Evolutionary conservation across 2,888 invertebrate species (phyloP).

Genomic region (Blera fallax): DNA sequence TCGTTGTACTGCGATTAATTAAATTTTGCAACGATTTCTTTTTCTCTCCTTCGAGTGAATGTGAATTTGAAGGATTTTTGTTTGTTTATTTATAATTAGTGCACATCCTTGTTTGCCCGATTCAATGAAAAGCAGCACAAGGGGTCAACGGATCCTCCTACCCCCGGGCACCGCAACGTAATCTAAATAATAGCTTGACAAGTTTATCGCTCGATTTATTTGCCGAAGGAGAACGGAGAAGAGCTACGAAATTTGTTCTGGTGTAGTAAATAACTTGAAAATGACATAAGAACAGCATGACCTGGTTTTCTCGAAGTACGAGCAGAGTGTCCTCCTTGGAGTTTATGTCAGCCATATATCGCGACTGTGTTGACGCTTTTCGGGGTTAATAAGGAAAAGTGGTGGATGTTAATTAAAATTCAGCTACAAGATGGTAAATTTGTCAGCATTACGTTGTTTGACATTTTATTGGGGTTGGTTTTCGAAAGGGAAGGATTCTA

Average conservation of each 20-base stretch:
- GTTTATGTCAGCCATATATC: slow-evolving; percentile 31
- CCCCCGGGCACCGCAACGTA: not conserved
- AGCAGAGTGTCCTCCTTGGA: not conserved
- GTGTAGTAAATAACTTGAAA: slow-evolving; percentile 36
- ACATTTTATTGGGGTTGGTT: not conserved
- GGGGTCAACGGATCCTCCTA: slow-evolving; percentile 26
- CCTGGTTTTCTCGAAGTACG: slow-evolving; percentile 14
- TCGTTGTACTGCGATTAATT: slow-evolving; percentile 27
- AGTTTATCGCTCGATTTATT: slow-evolving; percentile 59
- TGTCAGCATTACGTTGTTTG: slow-evolving; percentile 26
- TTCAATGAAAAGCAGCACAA: slow-evolving; percentile 2
- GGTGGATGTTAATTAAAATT: slow-evolving; percentile 53
- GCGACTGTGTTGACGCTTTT: slow-evolving; percentile 22
- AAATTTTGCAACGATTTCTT: slow-evolving; percentile 20
- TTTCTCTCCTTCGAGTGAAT: too few species aligned
- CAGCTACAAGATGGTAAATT: slow-evolving; percentile 45
- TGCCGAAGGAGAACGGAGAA: not conserved
- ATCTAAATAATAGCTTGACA: slow-evolving; percentile 53
- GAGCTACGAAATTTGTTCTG: slow-evolving; percentile 7
- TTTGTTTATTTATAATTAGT: slow-evolving; percentile 38
- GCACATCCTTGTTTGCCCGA: slow-evolving; percentile 25
- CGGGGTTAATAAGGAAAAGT: slow-evolving; percentile 28
- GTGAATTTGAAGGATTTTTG: not conserved
- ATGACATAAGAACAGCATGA: slow-evolving; percentile 40
- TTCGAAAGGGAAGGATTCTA: not conserved